phyloP scores from a whole-genome alignment of 1,140 invertebrate genomes.

The Listronotus bonariensis region DNA sequence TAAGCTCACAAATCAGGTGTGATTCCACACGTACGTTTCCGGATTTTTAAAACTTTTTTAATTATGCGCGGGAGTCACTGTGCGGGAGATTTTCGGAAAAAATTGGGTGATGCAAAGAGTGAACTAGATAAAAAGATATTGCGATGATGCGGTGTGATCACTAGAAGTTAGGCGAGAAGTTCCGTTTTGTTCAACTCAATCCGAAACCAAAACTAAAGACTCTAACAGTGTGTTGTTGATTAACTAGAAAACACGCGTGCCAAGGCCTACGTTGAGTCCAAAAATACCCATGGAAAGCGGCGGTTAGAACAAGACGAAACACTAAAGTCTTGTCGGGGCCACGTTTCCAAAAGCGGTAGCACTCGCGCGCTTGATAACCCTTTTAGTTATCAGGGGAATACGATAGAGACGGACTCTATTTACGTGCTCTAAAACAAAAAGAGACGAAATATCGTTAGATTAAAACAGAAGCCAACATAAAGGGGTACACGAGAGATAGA shows the following conservation, averaged over 20 bases:
- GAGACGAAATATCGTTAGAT: slow-evolving; percentile 49
- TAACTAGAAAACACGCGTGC: slow-evolving; percentile 46
- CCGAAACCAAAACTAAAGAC: slow-evolving; percentile 41
- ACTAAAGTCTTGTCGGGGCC: slow-evolving; percentile 44
- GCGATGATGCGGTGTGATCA: too few relatives aligned
- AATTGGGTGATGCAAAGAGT: too few relatives aligned
- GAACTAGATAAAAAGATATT: not conserved
- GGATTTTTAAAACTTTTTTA: slow-evolving; percentile 22
- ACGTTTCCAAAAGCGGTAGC: slow-evolving; percentile 42
- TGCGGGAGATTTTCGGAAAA: not conserved
- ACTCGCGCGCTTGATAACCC: slow-evolving; percentile 55
- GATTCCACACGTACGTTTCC: slow-evolving; percentile 9
- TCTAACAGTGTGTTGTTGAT: slow-evolving; percentile 49
- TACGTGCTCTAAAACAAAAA: slow-evolving; percentile 28
- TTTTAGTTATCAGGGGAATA: slow-evolving; percentile 55
- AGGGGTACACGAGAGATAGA: slow-evolving; percentile 50
- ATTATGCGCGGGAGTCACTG: not conserved
- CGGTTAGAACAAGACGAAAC: slow-evolving; percentile 39
- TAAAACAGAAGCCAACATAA: slow-evolving; percentile 57
- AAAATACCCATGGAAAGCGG: slow-evolving; percentile 33
- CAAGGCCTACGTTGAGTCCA: slow-evolving; percentile 39
- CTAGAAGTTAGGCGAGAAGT: slow-evolving; percentile 2
- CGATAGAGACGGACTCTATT: slow-evolving; percentile 22
- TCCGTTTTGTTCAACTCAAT: not conserved
- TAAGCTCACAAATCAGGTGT: slow-evolving; percentile 33